A percentile compares a stretch with the other conserved stretches of the same genome.
phyloP scores from a whole-genome alignment of 2,888 invertebrate species.

The Euplexia lucipara region DNA sequence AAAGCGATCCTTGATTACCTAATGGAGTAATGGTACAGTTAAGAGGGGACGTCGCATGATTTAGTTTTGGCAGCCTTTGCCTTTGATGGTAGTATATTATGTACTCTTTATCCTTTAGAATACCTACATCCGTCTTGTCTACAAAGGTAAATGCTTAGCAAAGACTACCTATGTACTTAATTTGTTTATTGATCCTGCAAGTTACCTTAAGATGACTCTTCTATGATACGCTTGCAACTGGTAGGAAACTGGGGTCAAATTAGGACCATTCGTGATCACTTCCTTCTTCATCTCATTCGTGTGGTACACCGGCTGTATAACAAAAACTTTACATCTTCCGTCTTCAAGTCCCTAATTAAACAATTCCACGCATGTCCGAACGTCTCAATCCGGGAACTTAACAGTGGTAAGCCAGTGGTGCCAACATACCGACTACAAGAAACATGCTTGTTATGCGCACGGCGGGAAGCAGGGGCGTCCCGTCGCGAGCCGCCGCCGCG shows the following conservation, averaged over 20 bases:
- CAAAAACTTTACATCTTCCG: conserved; percentile 6
- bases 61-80: conserved; percentile 58
- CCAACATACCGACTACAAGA: conserved; percentile 57
- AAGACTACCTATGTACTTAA: background rate
- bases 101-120: conserved; percentile 7
- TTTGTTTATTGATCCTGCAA: background rate
- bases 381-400: conserved; percentile 58
- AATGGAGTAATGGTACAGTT: conserved; percentile 70
- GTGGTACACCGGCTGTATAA: background rate
- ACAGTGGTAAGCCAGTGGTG: conserved; percentile 53
- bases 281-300: background rate
- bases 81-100: conserved; percentile 41
- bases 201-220: conserved; percentile 22
- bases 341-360: conserved; percentile 24
- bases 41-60: conserved; percentile 70
- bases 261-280: background rate
- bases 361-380: conserved; percentile 24
- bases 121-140: background rate
- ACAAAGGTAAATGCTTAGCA: conserved; percentile 13
- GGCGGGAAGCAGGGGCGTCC: conserved; percentile 64
- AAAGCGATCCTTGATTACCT: conserved; percentile 84
- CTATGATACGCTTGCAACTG: conserved; percentile 8
- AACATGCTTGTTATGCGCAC: conserved; percentile 64
- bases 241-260: background rate
- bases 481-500: conserved; percentile 65